phyloP scores from a whole-genome alignment of 2,888 invertebrate species.

The Acronicta psi region DNA sequence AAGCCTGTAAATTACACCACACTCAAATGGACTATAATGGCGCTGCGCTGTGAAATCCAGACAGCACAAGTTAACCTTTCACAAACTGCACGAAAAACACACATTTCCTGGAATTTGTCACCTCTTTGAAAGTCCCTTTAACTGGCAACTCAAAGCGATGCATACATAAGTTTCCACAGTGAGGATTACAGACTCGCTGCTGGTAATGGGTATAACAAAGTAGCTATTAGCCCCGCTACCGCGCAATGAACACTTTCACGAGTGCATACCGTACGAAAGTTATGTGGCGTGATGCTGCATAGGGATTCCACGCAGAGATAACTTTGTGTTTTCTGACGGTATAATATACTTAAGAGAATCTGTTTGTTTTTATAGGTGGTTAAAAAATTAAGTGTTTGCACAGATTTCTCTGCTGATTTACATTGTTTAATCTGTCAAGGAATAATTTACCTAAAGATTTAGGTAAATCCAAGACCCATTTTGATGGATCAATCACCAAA shows the following conservation, averaged over 20 bases:
- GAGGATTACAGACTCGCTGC: conserved; percentile 19
- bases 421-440: no score
- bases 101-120: neutral
- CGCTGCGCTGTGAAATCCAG: neutral
- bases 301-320: conserved; percentile 2
- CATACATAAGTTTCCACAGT: conserved; percentile 20
- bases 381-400: no score
- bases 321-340: neutral
- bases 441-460: no score
- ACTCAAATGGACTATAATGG: no score
- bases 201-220: conserved; percentile 32
- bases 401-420: no score
- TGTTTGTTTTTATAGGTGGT: no score
- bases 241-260: conserved; percentile 17
- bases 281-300: conserved; percentile 5
- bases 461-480: no score
- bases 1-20: no score
- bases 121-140: conserved; percentile 5
- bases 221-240: conserved; percentile 35
- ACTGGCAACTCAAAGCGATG: conserved; percentile 5
- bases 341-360: neutral
- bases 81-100: neutral
- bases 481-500: no score
- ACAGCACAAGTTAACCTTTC: neutral
- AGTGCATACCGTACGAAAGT: conserved; percentile 12